Evolutionary conservation across 2,113 vertebrate species (phyloP).

Genomic region (Picathartes gymnocephalus): DNA sequence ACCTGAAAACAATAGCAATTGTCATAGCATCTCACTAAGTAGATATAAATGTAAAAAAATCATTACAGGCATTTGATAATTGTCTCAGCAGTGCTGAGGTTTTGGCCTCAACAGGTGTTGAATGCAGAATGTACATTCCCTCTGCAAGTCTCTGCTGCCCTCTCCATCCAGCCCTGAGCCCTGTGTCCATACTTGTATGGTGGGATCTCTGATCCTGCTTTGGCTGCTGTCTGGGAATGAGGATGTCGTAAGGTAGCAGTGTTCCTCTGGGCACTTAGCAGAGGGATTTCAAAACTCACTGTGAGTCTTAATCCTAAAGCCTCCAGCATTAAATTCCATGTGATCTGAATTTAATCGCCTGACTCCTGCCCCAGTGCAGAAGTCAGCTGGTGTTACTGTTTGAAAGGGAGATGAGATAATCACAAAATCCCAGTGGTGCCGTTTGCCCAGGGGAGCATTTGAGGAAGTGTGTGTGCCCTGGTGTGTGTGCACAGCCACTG

Average conservation of each 20-base stretch:
- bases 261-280: background rate
- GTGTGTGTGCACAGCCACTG: background rate
- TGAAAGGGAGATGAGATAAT: slow-evolving; percentile 30
- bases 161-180: background rate
- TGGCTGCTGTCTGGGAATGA: background rate
- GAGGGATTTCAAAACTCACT: background rate
- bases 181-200: accelerated
- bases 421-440: background rate
- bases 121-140: background rate
- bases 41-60: background rate
- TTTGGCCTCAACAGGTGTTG: background rate
- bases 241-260: background rate
- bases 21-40: background rate
- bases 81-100: background rate
- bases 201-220: background rate
- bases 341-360: background rate
- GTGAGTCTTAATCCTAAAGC: slow-evolving; percentile 1
- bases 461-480: background rate
- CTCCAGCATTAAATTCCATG: background rate
- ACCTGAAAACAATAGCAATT: background rate
- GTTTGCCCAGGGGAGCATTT: background rate
- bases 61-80: background rate
- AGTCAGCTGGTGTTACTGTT: background rate
- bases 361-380: background rate
- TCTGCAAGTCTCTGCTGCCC: background rate